Evolutionary conservation across 2,888 invertebrate species (phyloP), one percentile per base, ranked within the genome.

Genomic region (Arge pagana): DNA sequence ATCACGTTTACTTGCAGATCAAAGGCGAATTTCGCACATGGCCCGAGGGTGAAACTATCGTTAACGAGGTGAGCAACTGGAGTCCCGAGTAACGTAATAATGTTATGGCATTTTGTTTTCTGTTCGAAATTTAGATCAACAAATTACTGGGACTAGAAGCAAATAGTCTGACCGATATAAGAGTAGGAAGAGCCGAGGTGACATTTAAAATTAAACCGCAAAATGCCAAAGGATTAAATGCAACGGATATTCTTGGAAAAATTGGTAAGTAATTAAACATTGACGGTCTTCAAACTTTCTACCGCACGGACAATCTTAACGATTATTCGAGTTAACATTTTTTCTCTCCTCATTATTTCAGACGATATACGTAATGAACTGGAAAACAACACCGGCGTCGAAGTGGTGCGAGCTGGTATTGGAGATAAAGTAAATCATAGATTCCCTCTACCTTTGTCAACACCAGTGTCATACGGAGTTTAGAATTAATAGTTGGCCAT

Each of bases 1-100:
- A 89, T 61, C 89, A 87, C 68, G 87, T 91, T 2, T 90, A 89
- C 73, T 85, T 94, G 54, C 81, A 83, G 61, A 86, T 93, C 56
- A 86, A 87, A 69, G 85, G 88, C 40, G 60, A 60, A 13, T 65
- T 75, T 50, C 79, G 79, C 53, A 82, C 80, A 13, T 92, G 91
- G 90, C 79, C 82, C 51, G 86, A 89, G 70, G 93, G 91, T 39
- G 82, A 84, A 63, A 80, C 83, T 39, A 85, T 93, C 59, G 87
- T 91, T 54, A 78, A 81, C 61, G 61, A 66, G 61, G 67, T 67
- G 28, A 30, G 21, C 39, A n/a, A 24, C 10, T 15, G 2, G 10
- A 11, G 23, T 15, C 8, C 11, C 19, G 8, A 13, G 5, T 16
- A 4, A n/a, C 6, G 31, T 11, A 7, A n/a, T 4, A 13, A 16